These are phyloP conservation scores for Ctenochaetus hawaiiensis DNA, from an alignment of 2,797 vertebrate genomes.

Conservation along the genomic window DNA sequence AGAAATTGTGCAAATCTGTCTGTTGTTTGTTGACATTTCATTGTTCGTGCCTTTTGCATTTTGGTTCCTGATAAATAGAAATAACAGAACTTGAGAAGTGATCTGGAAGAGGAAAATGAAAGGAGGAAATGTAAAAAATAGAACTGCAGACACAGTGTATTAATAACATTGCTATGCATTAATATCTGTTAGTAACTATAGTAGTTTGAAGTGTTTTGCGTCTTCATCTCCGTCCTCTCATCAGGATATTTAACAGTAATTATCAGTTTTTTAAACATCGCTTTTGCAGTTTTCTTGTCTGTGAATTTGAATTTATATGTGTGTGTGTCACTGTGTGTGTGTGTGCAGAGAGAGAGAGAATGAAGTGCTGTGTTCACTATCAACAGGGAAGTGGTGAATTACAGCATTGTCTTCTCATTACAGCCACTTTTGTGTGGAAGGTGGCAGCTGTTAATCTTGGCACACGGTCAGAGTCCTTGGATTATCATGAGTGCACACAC, in stretches of 20 bases:
- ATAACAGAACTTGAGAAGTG: background rate
- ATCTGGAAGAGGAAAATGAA: background rate
- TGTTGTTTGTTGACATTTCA: background rate
- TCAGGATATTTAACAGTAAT: background rate
- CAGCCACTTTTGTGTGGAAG: conserved; percentile 76
- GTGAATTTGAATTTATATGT: background rate
- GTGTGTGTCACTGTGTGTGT: background rate
- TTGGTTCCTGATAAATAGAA: background rate
- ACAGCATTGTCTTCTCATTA: conserved; percentile 80
- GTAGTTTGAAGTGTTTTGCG: background rate
- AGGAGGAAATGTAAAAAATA: too few species aligned
- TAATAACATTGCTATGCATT: background rate
- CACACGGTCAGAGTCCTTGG: conserved; percentile 57
- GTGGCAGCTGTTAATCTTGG: conserved; percentile 86
- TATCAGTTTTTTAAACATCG: background rate
- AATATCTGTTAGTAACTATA: background rate
- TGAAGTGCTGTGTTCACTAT: conserved; percentile 65
- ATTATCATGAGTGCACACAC: conserved; percentile 51
- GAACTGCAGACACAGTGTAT: background rate
- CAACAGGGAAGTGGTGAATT: conserved; percentile 78
- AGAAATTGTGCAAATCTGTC: background rate
- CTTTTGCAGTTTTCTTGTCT: conserved; percentile 3
- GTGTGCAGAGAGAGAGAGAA: conserved; percentile 29
- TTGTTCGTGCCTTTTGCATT: background rate
- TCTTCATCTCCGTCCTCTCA: background rate